These are phyloP conservation scores for Thecocarcelia acutangulata DNA, from an alignment of 2,888 invertebrate species.

Conservation along the genomic window DNA sequence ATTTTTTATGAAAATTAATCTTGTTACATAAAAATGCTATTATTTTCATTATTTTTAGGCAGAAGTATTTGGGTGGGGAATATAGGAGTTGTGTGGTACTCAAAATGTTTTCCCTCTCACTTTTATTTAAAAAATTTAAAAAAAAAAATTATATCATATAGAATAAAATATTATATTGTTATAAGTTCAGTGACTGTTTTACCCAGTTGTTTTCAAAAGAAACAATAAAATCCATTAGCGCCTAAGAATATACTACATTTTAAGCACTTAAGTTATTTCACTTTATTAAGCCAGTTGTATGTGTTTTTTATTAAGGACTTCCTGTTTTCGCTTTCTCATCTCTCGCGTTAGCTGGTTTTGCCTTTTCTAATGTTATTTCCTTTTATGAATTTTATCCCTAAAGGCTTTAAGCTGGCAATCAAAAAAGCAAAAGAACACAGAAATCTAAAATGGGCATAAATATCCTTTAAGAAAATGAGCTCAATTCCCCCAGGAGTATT, in stretches of 20 bases:
- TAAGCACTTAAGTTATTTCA: neutral
- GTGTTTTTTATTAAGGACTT: slow-evolving; percentile 41
- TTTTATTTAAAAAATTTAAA: too few relatives aligned
- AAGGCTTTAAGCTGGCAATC: slow-evolving; percentile 40
- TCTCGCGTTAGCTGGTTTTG: slow-evolving; percentile 14
- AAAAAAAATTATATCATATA: too few relatives aligned
- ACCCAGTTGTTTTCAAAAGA: neutral
- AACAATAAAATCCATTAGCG: neutral
- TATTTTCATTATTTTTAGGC: too few relatives aligned
- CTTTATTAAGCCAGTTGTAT: slow-evolving; percentile 1
- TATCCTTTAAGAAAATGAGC: slow-evolving; percentile 55
- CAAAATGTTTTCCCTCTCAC: too few relatives aligned
- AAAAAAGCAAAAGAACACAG: neutral
- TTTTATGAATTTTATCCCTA: slow-evolving; percentile 24
- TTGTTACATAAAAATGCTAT: too few relatives aligned
- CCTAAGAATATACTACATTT: neutral
- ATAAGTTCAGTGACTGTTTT: too few relatives aligned
- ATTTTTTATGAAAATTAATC: neutral
- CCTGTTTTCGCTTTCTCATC: slow-evolving; percentile 37
- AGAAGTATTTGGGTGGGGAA: too few relatives aligned
- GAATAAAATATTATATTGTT: too few relatives aligned
- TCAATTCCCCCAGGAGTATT: slow-evolving; percentile 53
- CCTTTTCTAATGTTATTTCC: slow-evolving; percentile 5
- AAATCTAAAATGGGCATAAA: slow-evolving; percentile 33
- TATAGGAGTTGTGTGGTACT: too few relatives aligned